Conservation (phyloP, 2,113 vertebrate genomes). For the Strix aluco region DNA sequence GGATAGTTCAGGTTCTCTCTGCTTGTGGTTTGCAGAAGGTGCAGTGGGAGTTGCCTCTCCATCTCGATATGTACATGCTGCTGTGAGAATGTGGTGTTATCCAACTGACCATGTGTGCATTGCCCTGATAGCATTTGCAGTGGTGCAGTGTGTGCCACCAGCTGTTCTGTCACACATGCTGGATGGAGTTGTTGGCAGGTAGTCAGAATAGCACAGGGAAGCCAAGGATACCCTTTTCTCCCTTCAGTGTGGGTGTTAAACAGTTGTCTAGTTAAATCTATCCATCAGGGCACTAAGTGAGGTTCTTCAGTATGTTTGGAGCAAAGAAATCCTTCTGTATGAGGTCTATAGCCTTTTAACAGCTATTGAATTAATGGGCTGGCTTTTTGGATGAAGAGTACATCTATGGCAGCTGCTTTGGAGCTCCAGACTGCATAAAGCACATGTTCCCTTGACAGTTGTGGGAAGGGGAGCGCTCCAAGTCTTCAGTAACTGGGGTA, state of each 20-base stretch:
- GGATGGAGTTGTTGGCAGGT: neutral
- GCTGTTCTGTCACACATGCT: neutral
- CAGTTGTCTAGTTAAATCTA: neutral
- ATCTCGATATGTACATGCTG: fast-evolving
- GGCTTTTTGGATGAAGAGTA: neutral
- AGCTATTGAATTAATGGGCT: neutral
- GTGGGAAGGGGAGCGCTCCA: neutral
- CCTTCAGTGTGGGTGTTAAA: neutral
- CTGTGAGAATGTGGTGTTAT: neutral
- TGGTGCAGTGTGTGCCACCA: neutral
- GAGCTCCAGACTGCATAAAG: neutral
- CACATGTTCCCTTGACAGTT: fast-evolving
- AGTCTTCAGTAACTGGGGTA: neutral
- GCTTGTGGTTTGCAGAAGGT: neutral
- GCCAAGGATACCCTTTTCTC: neutral
- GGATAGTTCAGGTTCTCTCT: neutral
- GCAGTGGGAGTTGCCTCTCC: neutral
- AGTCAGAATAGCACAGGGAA: neutral
- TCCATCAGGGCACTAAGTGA: fast-evolving
- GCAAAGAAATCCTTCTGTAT: neutral
- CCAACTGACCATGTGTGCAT: fast-evolving
- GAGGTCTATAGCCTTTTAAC: neutral
- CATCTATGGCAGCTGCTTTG: neutral
- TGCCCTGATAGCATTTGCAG: neutral
- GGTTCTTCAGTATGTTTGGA: neutral